Percentiles rank a stretch among this genome's conserved stretches.
These are phyloP conservation scores for Acrocephalus arundinaceus DNA, from an alignment of 2,113 vertebrate genomes.

Conservation along the genomic window DNA sequence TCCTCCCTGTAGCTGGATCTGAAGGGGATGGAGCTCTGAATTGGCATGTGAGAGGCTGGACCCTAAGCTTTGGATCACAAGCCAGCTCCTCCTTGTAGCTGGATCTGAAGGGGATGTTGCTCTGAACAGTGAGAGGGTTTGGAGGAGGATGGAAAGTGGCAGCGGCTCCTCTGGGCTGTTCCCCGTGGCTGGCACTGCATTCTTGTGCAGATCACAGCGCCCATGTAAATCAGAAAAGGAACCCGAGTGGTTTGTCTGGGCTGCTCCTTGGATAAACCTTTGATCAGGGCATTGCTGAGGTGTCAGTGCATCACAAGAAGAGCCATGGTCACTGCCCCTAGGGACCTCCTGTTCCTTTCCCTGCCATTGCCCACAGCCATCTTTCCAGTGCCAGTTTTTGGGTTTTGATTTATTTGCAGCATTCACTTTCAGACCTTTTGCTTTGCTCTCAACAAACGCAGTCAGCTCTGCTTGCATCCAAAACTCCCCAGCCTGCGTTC, in stretches of 20 bases:
- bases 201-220: background rate
- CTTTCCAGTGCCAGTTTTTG: background rate
- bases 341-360: background rate
- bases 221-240: background rate
- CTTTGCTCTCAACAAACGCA: background rate
- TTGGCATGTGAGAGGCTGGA: too few species aligned
- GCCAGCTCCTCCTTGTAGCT: too few species aligned
- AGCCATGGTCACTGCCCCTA: background rate
- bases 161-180: background rate
- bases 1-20: fast-evolving
- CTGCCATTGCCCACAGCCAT: background rate
- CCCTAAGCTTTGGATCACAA: too few species aligned
- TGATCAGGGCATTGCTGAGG: background rate
- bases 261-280: background rate
- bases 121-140: too few species aligned
- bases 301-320: background rate
- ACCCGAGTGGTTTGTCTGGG: background rate
- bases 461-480: background rate
- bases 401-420: background rate
- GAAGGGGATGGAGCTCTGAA: background rate
- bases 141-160: background rate
- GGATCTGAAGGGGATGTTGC: too few species aligned
- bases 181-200: background rate
- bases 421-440: background rate
- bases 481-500: background rate